Conservation (phyloP, 2,797 vertebrate species). For the Sciurus vulgaris region DNA sequence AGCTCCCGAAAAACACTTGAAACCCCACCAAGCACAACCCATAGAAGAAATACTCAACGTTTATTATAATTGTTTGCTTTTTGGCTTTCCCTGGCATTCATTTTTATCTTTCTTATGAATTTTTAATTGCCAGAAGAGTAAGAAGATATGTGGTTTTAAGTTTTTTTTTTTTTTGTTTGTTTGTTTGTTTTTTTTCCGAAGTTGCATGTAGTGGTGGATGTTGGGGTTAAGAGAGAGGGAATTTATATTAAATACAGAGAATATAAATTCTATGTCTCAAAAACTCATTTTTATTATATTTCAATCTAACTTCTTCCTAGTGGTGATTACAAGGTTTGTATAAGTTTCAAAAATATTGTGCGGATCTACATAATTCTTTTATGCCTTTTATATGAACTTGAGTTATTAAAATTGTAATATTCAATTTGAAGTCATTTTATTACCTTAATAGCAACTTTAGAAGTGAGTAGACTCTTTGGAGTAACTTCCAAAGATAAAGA, state of each 20-base stretch:
- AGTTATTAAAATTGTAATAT: constrained; percentile 75
- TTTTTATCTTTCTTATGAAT: constrained; percentile 59
- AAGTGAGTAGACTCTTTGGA: constrained; percentile 49
- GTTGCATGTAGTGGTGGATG: neutral
- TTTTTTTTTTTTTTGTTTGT: neutral
- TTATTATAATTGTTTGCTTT: constrained; percentile 30
- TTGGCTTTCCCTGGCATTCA: constrained; percentile 58
- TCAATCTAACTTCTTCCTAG: constrained; percentile 26
- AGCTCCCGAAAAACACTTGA: neutral
- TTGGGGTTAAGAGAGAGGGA: neutral
- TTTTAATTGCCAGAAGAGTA: constrained; percentile 49
- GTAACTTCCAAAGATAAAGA: constrained; percentile 66
- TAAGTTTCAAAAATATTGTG: constrained; percentile 67
- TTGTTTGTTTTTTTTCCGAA: too few relatives aligned
- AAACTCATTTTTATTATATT: constrained; percentile 79
- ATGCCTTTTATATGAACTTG: constrained; percentile 69
- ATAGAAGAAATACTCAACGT: neutral
- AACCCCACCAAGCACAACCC: neutral
- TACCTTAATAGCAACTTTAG: constrained; percentile 65
- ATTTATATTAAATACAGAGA: constrained; percentile 60
- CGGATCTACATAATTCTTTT: constrained; percentile 66
- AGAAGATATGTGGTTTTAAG: neutral
- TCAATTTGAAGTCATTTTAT: constrained; percentile 78
- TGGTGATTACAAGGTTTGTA: constrained; percentile 62
- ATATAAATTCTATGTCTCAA: constrained; percentile 49